These are phyloP conservation scores for Nixonia krombeini DNA, from an alignment of 1,140 invertebrate genomes.

Conservation along the genomic window DNA sequence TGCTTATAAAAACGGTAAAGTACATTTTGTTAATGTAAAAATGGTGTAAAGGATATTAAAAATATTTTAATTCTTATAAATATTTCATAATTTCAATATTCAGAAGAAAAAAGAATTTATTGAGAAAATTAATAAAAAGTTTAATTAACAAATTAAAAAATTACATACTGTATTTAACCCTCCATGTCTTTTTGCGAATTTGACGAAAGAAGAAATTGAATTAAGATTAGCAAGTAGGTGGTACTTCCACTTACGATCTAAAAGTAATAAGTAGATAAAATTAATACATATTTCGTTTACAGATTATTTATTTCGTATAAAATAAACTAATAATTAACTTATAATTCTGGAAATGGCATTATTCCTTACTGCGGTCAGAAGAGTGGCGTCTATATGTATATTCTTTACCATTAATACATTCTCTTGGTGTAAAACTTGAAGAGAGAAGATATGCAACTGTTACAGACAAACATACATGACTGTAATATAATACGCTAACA, in stretches of 20 bases:
- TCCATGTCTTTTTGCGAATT: neutral
- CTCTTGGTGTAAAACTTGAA: conserved; percentile 36
- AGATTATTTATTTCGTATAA: neutral
- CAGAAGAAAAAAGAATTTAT: too few relatives aligned
- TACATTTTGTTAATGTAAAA: too few relatives aligned
- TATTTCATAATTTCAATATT: neutral
- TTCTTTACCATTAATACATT: conserved; percentile 32
- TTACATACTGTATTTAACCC: neutral
- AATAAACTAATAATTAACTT: too few relatives aligned
- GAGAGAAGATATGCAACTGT: conserved; percentile 27
- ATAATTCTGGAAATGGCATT: neutral
- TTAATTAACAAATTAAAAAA: neutral
- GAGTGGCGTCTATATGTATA: conserved; percentile 21
- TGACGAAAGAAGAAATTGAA: conserved; percentile 7
- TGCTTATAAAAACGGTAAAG: too few relatives aligned
- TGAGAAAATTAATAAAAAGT: too few relatives aligned
- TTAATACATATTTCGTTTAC: neutral
- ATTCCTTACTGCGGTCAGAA: conserved; percentile 26
- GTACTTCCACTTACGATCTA: conserved; percentile 10
- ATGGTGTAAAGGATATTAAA: neutral
- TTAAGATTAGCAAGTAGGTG: conserved; percentile 10
- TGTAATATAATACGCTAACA: neutral
- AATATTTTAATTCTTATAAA: neutral
- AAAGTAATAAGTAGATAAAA: too few relatives aligned
- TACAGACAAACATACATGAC: neutral